Evolutionary conservation across 2,113 vertebrate species (phyloP), one percentile per base, ranked within the genome.

Genomic region (Orycteropus afer): DNA sequence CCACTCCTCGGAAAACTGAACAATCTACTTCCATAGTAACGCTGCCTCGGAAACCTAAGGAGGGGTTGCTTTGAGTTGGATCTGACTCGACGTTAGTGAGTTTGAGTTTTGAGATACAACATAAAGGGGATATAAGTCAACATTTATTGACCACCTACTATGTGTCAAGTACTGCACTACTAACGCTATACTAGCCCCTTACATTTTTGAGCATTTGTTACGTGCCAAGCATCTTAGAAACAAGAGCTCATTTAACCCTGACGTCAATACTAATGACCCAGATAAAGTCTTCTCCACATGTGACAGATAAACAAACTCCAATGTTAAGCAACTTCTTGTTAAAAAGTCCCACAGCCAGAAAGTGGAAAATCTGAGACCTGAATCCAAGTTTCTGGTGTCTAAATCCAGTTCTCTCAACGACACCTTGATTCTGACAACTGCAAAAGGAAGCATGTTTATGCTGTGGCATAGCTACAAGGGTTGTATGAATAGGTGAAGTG

Each of bases 401-500:
- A 23, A 59, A 14, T 27, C 59, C 29, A 45, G 47, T 32, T 22
- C 45, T 25, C 42, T 40, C 3, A 3, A 27, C 51, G 51, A 88
- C 2, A n/a, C 37, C 0, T 0, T 61, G 7, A 23, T 32, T 82
- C 63, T 13, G 55, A 45, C 23, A 47, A 5, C 0, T 1, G 11
- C 45, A 32, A 27, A 14, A 69, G 27, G 7, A 15, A 3, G 20
- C 7, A 47, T 29, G 2, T 29, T 65, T 79, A 59, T 29, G 69
- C 71, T 53, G 34, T 49, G 55, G 76, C 13, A 1, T 0, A 20
- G 57, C 40, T 14, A 23, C 0, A 29, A 53, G 25, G 83, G 37
- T 13, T 25, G 6, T 5, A 2, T 5, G 11, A 18, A 71, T 3
- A 15, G 47, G 18, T 9, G 25, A 47, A 71, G 63, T 27, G 1